Evolutionary conservation across 2,888 invertebrate genomes (phyloP).

Genomic region (Drosophila prolongata): DNA sequence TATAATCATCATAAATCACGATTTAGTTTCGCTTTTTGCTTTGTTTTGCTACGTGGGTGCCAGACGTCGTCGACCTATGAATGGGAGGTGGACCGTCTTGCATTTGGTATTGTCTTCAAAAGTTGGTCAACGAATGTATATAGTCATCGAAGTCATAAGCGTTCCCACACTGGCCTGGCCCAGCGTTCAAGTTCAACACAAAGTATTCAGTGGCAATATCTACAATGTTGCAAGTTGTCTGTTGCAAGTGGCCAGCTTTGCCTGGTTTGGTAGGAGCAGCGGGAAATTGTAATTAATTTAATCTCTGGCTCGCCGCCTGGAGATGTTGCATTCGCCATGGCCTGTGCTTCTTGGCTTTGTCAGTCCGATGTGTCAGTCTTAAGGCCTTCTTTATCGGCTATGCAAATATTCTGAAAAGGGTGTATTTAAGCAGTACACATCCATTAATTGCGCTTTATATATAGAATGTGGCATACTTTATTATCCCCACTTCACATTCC

Average conservation of each 20-base stretch:
- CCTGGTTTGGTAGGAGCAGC: slow-evolving; percentile 12
- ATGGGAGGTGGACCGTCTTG: slow-evolving; percentile 18
- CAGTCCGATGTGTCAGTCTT: slow-evolving; percentile 16
- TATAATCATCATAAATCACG: slow-evolving; percentile 59
- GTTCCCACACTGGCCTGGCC: slow-evolving; percentile 22
- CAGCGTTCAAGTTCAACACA: slow-evolving; percentile 21
- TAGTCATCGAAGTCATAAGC: slow-evolving; percentile 19
- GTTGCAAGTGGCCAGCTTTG: slow-evolving; percentile 27
- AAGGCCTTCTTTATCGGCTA: slow-evolving; percentile 12
- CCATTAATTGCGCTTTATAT: slow-evolving; percentile 22
- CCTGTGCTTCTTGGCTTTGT: slow-evolving; percentile 24
- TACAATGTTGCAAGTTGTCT: slow-evolving; percentile 37
- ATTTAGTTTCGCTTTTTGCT: slow-evolving; percentile 52
- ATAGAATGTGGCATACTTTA: slow-evolving; percentile 29
- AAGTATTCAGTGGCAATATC: slow-evolving; percentile 14
- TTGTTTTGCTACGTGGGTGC: slow-evolving; percentile 41
- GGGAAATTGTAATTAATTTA: slow-evolving; percentile 46
- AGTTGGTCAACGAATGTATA: slow-evolving; percentile 31
- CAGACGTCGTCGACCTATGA: slow-evolving; percentile 29
- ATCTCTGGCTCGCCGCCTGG: slow-evolving; percentile 14
- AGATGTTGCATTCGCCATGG: slow-evolving; percentile 18
- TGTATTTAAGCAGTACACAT: slow-evolving; percentile 12
- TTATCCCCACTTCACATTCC: slow-evolving; percentile 13
- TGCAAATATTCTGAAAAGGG: slow-evolving; percentile 14
- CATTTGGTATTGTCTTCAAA: slow-evolving; percentile 38